Base-by-base conservation (phyloP, 2,797 vertebrate genomes). In the Leptodactylus fallax region DNA sequence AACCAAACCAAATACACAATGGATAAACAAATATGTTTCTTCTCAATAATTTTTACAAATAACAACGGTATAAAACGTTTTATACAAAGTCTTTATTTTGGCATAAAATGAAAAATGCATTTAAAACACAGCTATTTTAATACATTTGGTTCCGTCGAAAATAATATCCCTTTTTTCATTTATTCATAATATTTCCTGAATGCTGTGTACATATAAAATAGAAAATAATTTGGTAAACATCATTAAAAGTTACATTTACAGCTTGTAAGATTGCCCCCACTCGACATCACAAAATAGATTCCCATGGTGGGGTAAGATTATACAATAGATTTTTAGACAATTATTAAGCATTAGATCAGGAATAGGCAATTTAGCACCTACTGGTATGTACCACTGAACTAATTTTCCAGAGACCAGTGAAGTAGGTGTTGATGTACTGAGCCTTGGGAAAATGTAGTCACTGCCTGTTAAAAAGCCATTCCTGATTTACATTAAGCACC, bases 51-150 rank as follows among this genome's bases (percentile, higher is more conserved):
- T 63, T 69, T 7, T 27, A 81, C 67, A 69, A 60, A 83, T 78
- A 80, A 21, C 12, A 82, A 55, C 45, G 74, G 49, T 77, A 81
- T 49, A 60, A 78, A 69, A 83, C 12, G 72, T 69, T 89, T 74
- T 83, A 61, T 83, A 86, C 79, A 89, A 89, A 89, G 67, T 86
- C 25, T 89, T 89, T 89, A 86, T 89, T 89, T 86, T 89, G 88
- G 84, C 69, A 83, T 89, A 76, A 85, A 89, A 86, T 85, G 51
- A 89, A 71, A 67, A 81, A 71, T 83, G 79, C 71, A 69, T 78
- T 82, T 49, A 49, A 85, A 88, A 85, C 77, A 88, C 58, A 51
- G 78, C 79, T 36, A 61, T 74, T 61, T 88, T 55, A 81, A 82
- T 71, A 80, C 67, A 74, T 85, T 76, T 83, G 69, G 78, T 85